These are phyloP conservation scores for Gobionotothen gibberifrons DNA, from an alignment of 2,797 vertebrate species.

Conservation along the genomic window DNA sequence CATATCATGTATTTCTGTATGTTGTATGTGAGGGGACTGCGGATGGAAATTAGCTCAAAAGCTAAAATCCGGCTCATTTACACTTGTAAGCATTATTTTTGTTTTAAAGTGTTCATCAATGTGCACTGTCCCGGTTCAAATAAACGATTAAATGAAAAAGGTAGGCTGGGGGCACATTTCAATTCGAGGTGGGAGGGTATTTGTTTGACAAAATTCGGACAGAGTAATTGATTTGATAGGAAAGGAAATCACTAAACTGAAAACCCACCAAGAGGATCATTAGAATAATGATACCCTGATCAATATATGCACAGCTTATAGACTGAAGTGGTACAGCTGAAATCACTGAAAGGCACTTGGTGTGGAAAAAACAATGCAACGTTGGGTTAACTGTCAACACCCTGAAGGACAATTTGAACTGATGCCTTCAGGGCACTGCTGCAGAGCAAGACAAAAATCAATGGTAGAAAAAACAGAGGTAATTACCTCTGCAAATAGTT, in stretches of 20 bases:
- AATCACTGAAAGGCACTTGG: conserved; percentile 4
- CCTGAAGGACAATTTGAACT: conserved; percentile 45
- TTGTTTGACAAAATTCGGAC: too few species aligned
- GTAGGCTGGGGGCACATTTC: too few species aligned
- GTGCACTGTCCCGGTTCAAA: too few species aligned
- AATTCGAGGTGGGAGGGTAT: too few species aligned
- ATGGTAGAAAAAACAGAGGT: conserved; percentile 28
- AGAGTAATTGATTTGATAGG: too few species aligned
- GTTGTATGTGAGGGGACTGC: too few species aligned
- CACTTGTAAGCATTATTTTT: too few species aligned
- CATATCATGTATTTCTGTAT: too few species aligned
- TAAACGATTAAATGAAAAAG: too few species aligned
- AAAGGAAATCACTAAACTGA: conserved; percentile 10
- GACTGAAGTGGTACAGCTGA: not conserved
- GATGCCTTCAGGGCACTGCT: conserved; percentile 36
- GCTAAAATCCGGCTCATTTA: too few species aligned
- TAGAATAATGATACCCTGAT: conserved; percentile 1
- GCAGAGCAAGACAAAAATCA: conserved; percentile 52
- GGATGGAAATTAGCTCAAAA: too few species aligned
- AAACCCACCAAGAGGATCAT: not conserved
- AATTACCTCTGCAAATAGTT: conserved; percentile 46
- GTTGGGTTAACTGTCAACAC: conserved; percentile 43
- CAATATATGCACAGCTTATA: conserved; percentile 4
- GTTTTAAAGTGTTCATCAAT: too few species aligned
- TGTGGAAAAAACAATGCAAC: conserved; percentile 11